Base-by-base conservation (phyloP, 2,888 invertebrate genomes). In the Xestia c-nigrum region DNA sequence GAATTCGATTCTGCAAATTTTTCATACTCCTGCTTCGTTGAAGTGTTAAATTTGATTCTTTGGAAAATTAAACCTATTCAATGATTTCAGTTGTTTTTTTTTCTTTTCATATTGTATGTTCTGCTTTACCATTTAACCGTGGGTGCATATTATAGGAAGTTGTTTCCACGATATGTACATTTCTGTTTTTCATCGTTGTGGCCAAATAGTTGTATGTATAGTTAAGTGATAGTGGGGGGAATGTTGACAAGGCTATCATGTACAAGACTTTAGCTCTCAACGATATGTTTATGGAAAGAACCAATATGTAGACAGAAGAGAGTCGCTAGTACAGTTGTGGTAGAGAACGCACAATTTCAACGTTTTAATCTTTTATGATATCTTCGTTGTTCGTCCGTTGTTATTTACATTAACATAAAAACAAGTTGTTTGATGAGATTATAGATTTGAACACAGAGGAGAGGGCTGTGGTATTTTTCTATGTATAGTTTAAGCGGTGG, bases 191-290 rank as follows among this genome's bases (percentile, higher is more conserved):
- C 78, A 89, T 85, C 80, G 82, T 88, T 84, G 89, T 88, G 89
- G 89, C 88, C 89, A 88, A 88, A 76, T 88, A 88, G 89, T 74
- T 80, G 72, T 79, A 85, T 55, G 72, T 72, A 74, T 88, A 88
- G 83, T 16, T 89, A 89, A 89, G 80, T 75, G 71, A 74, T 55
- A 65, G 72, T 52, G 50, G 70, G 68, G n/a, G 21, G 0, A 68
- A 57, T 80, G 68, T 83, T 83, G 81, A 38, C 74, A 84, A 75
- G 78, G 72, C 64, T 74, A 24, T 24, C 63, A 57, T 21, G 4
- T 46, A 24, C 19, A 50, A 24, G 5, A 59, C 43, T 52, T 24
- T 52, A 40, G 55, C 31, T 65, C 3, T n/a, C 6, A 31, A 64
- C 12, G 5, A 0, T 50, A 19, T 43, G 14, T 19, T 31, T 43